These are phyloP conservation scores for Polietes domitor DNA, from an alignment of 2,888 invertebrate genomes.

Conservation along the genomic window DNA sequence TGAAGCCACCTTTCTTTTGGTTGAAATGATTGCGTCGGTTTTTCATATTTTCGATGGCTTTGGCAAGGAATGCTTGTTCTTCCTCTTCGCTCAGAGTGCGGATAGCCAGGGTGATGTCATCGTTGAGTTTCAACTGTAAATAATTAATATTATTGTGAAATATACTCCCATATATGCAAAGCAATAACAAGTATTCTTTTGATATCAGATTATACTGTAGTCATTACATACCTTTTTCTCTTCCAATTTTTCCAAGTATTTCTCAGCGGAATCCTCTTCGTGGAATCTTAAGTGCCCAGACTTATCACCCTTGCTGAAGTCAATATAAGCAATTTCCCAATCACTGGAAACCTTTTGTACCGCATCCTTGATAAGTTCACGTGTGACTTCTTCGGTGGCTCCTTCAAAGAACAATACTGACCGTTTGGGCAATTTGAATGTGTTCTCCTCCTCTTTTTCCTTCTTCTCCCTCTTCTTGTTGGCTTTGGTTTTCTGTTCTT, in stretches of 20 bases:
- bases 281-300: constrained; percentile 88
- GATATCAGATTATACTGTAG: no score
- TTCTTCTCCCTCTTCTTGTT: constrained; percentile 82
- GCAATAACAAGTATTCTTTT: no score
- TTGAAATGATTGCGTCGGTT: constrained; percentile 82
- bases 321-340: constrained; percentile 86
- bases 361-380: constrained; percentile 89
- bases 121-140: constrained; percentile 77
- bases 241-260: constrained; percentile 84
- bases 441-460: constrained; percentile 77
- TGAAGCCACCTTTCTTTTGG: constrained; percentile 73
- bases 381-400: constrained; percentile 83
- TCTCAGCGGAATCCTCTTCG: constrained; percentile 86
- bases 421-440: constrained; percentile 84
- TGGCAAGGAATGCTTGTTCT: constrained; percentile 85
- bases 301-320: constrained; percentile 88
- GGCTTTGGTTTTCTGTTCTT: constrained; percentile 84
- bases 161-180: neutral
- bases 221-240: constrained; percentile 83
- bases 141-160: neutral
- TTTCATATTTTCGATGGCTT: constrained; percentile 84
- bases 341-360: constrained; percentile 80
- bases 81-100: constrained; percentile 87
- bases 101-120: constrained; percentile 82
- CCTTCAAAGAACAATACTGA: constrained; percentile 88